Evolutionary conservation across 1,140 invertebrate species (phyloP).

Genomic region (Euglossa dilemma): DNA sequence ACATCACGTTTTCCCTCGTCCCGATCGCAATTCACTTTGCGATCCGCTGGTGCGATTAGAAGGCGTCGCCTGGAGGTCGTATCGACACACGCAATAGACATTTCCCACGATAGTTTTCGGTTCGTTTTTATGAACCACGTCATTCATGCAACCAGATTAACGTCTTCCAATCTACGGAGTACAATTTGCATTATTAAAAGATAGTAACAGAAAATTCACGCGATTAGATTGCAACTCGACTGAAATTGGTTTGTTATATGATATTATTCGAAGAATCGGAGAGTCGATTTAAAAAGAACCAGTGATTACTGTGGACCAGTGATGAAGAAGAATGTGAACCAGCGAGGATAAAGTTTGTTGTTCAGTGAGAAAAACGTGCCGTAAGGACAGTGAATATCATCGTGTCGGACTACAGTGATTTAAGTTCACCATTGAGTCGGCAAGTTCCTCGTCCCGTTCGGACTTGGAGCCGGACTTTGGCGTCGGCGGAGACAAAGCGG

Average conservation of each 20-base stretch:
- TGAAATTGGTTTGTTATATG: background rate
- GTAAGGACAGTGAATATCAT: background rate
- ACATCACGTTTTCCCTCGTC: background rate
- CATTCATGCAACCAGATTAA: background rate
- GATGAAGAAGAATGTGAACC: background rate
- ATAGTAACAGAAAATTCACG: too few relatives aligned
- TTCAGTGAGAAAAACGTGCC: background rate
- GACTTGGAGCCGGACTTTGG: constrained; percentile 76
- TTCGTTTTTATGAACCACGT: background rate
- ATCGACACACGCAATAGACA: background rate
- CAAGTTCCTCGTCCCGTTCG: constrained; percentile 80
- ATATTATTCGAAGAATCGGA: background rate
- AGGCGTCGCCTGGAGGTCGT: background rate
- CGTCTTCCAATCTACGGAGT: background rate
- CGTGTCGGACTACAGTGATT: constrained; percentile 9
- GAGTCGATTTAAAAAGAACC: background rate
- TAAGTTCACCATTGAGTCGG: constrained; percentile 81
- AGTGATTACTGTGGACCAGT: constrained; percentile 3
- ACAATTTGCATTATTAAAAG: background rate
- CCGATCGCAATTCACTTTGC: background rate
- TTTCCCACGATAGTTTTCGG: background rate
- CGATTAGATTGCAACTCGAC: too few relatives aligned
- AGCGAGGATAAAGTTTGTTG: background rate
- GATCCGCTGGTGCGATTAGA: background rate
- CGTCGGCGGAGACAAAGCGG: constrained; percentile 50